Evolutionary conservation across 2,113 vertebrate genomes (phyloP).

Genomic region (pig (Sus scrofa)): T2T-Sscrofa CM000821.6:9550501-9551000

Average conservation of each 20-base stretch:
- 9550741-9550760: neutral
- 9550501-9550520: no score
- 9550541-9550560: no score
- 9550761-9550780: neutral
- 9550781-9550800: neutral
- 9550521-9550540: no score
- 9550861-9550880: neutral
- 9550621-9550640: neutral
- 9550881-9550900: slow-evolving; percentile 28
- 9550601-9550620: neutral
- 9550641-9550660: neutral
- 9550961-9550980: neutral
- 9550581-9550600: neutral
- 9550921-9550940: neutral
- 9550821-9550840: neutral
- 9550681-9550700: neutral
- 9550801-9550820: neutral
- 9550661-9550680: neutral
- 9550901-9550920: neutral
- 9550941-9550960: neutral
- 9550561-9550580: neutral
- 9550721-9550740: neutral
- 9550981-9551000: neutral
- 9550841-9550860: neutral
- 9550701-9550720: neutral